Percentiles rank a stretch among this genome's conserved stretches.
These are phyloP conservation scores for Frankliniella intonsa DNA, from an alignment of 2,888 invertebrate genomes.

Conservation along the genomic window DNA sequence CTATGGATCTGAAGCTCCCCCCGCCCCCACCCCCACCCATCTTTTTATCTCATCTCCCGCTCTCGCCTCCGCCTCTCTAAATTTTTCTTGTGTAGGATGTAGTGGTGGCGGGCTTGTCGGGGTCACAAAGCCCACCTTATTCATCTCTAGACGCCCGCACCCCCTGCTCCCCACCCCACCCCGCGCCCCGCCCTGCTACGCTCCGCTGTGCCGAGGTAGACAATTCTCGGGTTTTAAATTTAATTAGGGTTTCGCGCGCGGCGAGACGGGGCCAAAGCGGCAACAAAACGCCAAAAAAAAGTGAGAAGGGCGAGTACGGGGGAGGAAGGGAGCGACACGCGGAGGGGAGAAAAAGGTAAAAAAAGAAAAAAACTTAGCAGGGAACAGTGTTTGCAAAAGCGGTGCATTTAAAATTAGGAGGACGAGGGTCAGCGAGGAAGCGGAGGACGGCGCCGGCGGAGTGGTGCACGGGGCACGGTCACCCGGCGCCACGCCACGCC, in stretches of 20 bases:
- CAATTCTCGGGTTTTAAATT: conserved; percentile 23
- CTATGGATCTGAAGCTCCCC: neutral
- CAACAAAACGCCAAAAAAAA: neutral
- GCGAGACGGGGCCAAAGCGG: neutral
- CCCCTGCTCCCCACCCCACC: neutral
- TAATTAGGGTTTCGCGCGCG: conserved; percentile 14
- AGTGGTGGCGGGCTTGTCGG: too few relatives aligned
- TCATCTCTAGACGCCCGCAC: neutral
- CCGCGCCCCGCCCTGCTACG: neutral
- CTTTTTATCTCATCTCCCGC: neutral
- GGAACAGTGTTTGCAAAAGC: neutral
- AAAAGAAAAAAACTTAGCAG: too few relatives aligned
- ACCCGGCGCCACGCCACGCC: too few relatives aligned
- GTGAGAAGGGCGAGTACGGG: neutral
- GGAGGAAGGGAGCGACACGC: neutral
- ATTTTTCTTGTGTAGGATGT: too few relatives aligned
- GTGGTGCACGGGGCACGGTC: neutral
- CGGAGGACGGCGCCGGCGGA: neutral
- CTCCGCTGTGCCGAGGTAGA: neutral
- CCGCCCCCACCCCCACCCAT: neutral
- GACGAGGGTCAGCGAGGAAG: neutral
- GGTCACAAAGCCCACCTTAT: neutral
- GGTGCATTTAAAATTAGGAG: neutral
- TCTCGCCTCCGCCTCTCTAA: neutral
- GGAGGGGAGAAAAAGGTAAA: neutral